Percentiles rank a stretch among this genome's conserved stretches.
Evolutionary conservation across 2,113 vertebrate species (phyloP).

Genomic region (Microcebus tavaratra): DNA sequence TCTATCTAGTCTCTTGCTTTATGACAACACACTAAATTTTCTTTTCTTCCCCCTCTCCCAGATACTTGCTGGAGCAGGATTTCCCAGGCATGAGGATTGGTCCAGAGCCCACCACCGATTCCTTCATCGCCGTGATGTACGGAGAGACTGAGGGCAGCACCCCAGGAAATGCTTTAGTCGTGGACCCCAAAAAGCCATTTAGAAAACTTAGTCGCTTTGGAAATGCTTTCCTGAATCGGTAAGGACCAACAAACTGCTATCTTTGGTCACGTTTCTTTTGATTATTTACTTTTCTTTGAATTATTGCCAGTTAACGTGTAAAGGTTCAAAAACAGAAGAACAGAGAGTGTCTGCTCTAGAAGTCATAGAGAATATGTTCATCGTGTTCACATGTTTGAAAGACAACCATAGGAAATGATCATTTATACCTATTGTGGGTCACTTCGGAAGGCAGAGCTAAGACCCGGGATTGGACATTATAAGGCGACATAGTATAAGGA

Average conservation of each 20-base stretch:
- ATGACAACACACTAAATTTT: slow-evolving; percentile 14
- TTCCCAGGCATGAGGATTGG: slow-evolving; percentile 98
- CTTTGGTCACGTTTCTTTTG: background rate
- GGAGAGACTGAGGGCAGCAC: slow-evolving; percentile 93
- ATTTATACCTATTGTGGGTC: background rate
- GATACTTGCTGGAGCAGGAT: slow-evolving; percentile 96
- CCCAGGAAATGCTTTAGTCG: slow-evolving; percentile 96
- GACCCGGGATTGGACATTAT: background rate
- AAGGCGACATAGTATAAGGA: background rate
- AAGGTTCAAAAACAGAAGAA: background rate
- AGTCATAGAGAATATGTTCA: background rate
- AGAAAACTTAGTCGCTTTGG: slow-evolving; percentile 96
- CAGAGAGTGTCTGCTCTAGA: background rate
- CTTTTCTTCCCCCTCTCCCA: slow-evolving; percentile 57
- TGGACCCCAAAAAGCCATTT: slow-evolving; percentile 97
- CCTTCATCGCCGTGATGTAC: slow-evolving; percentile 98
- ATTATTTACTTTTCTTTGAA: slow-evolving; percentile 13
- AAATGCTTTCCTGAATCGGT: slow-evolving; percentile 98
- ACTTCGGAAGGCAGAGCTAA: background rate
- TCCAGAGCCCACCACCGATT: slow-evolving; percentile 97
- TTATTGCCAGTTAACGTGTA: background rate
- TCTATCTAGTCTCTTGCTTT: background rate
- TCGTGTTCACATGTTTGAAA: background rate
- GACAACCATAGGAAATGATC: background rate
- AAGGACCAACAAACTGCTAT: slow-evolving; percentile 33